Evolutionary conservation across 2,113 vertebrate species (phyloP), one percentile per base, ranked within the genome.

Genomic region (Mixornis gularis): DNA sequence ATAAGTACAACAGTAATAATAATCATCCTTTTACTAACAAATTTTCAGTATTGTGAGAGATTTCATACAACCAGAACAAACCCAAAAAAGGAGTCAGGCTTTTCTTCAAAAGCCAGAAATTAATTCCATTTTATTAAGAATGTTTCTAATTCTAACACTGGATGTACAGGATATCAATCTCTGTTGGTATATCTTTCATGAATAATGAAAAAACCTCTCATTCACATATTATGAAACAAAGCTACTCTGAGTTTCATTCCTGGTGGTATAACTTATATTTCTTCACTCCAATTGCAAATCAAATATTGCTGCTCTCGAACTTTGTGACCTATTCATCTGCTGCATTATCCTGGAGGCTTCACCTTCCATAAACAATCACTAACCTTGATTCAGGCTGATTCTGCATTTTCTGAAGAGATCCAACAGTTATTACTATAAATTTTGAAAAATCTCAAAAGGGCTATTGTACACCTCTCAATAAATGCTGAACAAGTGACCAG

Each of bases 361-460:
- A 90, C 79, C n/a, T 91, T 91, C 17, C 44, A 87, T 63, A 93
- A 95, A 96, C 13, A 92, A 92, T 49, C 70, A 91, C 95, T 95
- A 97, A 96, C 83, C 79, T 95, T 59, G 27, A 44, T 62, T 91
- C 20, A 52, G 65, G 66, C 65, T 14, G 30, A 63, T 88, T 80
- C 85, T 18, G 40, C 41, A 70, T 82, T 93, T 89, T 94, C 85
- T 78, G 89, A 95, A 94, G 84, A 76, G 72, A 93, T 55, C 13
- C 43, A 64, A 91, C 19, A 91, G 73, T 91, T 93, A 86, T 74
- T 90, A 90, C 71, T 70, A 92, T 22, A 80, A 74, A 86, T 89
- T 89, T 17, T 86, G 70, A 84, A 90, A 68, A 94, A 58, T 79
- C 71, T 73, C 71, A 46, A 12, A 13, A 41, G 64, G 68, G 90